Conservation (phyloP, 2,797 vertebrate species). For the Micrastur ruficollis region DNA sequence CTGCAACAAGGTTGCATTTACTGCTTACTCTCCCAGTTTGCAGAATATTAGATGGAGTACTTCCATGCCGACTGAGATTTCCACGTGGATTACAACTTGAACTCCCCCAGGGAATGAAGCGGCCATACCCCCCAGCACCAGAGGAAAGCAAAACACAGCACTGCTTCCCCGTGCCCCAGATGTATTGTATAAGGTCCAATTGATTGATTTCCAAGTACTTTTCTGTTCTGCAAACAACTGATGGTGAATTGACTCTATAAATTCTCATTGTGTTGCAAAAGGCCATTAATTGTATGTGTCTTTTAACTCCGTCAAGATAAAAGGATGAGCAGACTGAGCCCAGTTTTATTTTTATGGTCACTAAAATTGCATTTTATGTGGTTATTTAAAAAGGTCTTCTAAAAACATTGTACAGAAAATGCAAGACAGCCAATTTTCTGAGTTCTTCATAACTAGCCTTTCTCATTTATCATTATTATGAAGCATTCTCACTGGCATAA, state of each 20-base stretch:
- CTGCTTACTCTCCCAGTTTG: background rate
- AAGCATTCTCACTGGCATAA: constrained; percentile 7
- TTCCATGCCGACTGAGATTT: background rate
- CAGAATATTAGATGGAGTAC: background rate
- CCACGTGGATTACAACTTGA: background rate
- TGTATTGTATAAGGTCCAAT: background rate
- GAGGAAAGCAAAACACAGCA: background rate
- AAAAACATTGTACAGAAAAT: background rate
- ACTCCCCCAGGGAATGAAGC: background rate
- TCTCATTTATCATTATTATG: background rate
- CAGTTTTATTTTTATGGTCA: background rate
- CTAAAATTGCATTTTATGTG: background rate
- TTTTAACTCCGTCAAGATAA: background rate
- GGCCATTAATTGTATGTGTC: background rate
- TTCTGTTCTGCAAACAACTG: background rate
- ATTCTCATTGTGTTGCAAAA: background rate
- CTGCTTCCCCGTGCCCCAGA: background rate
- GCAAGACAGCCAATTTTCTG: background rate
- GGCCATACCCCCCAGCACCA: background rate
- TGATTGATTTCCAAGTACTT: background rate
- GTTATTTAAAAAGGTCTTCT: constrained; percentile 9
- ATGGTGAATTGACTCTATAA: background rate
- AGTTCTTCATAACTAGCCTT: background rate
- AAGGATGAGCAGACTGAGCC: background rate
- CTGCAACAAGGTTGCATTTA: background rate